Base-by-base conservation (phyloP, 2,888 invertebrate species). In the Cephalotes varians region DNA sequence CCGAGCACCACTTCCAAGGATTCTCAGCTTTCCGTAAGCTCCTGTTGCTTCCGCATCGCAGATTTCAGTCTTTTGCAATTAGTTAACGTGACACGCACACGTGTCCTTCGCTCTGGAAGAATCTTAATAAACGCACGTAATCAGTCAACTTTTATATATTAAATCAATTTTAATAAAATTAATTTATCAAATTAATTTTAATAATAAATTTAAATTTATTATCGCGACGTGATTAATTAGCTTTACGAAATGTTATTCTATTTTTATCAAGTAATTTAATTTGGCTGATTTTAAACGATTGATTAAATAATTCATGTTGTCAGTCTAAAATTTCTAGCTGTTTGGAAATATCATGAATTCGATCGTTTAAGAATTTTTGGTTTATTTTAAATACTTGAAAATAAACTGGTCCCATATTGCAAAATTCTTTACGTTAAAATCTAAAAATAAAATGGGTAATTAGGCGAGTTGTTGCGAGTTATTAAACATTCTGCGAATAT, bases 21-120 rank as follows among this genome's bases (percentile, higher is more conserved):
- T 94, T 95, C 87, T 95, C 95, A 4, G 95, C 95, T 37, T 95
- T 95, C 90, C 91, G 95, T 95, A 93, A 95, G 95, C 94, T 79
- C 73, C 37, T 62, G 54, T 77, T 37, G 31, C 34, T 28, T 74
- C 34, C 40, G 47, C 49, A 4, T 18, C n/a, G 25, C 34, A 7
- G 31, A 62, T 34, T 47, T 25, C 3, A 15, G 15, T 37, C 12
- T 34, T 51, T 3, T 2, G 28, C 15, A 28, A 34, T 81, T 34
- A 2, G 10, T 18, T 7, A 28, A 31, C 37, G 10, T 47, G 3
- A 7, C 37, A 31, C 25, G 4, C n/a, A 25, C n/a, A 25, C 10
- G 21, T 37, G 62, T 12, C 21, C 37, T 37, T 10, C 34, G n/a
- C 34, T 3, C 34, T 12, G 10, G n/a, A 60, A 34, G 10, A 60